Percentiles rank a stretch among this genome's conserved stretches.
These are phyloP conservation scores for Trissoscelio sp. DNA, from an alignment of 2,888 invertebrate genomes.

Conservation along the genomic window DNA sequence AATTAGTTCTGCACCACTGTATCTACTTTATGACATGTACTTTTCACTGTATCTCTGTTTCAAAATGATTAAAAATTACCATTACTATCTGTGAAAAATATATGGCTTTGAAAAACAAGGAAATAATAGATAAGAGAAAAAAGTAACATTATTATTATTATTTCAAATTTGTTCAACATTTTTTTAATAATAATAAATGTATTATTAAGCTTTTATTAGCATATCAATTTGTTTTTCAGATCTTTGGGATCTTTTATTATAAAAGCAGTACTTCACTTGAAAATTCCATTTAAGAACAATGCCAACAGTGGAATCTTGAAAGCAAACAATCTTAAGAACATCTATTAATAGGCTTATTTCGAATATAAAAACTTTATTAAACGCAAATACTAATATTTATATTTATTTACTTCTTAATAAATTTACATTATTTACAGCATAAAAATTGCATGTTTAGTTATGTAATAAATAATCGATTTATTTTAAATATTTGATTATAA, in stretches of 20 bases:
- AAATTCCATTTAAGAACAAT: neutral
- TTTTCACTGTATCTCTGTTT: neutral
- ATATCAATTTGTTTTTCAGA: constrained; percentile 46
- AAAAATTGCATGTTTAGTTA: no score
- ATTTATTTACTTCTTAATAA: no score
- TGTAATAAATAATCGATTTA: no score
- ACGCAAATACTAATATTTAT: neutral
- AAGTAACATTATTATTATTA: no score
- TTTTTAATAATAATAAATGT: no score
- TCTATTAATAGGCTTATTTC: neutral
- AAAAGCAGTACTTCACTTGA: neutral
- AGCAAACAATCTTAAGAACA: constrained; percentile 21
- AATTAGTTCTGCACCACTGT: neutral
- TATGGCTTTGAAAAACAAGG: neutral
- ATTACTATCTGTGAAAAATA: constrained; percentile 8
- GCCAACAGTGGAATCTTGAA: constrained; percentile 58
- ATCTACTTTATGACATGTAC: constrained; percentile 1
- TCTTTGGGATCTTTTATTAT: neutral
- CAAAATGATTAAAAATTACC: constrained; percentile 7
- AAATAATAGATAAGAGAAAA: neutral
- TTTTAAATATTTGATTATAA: no score
- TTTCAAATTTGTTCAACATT: no score
- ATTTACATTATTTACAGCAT: no score
- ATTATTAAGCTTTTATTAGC: no score
- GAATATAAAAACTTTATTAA: neutral